Evolutionary conservation across 1,140 invertebrate species (phyloP), one percentile per base, ranked within the genome.

Genomic region (Drosophila kurseongensis): DNA sequence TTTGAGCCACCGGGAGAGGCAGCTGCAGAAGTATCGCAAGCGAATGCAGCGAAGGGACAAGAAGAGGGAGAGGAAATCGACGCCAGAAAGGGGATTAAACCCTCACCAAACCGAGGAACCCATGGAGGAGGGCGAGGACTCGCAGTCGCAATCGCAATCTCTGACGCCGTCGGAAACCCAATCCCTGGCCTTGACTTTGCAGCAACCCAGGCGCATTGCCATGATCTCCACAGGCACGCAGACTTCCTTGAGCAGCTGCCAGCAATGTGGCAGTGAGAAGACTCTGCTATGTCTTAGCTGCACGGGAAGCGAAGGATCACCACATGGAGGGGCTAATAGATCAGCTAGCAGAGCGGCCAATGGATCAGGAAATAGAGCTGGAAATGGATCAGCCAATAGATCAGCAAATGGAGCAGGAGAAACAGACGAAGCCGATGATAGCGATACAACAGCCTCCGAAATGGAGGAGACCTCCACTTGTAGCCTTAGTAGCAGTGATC

Each of bases 191-290:
- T 13, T 80, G 58, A 75, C 71, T 1, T 12, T 79, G 56, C 14
- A 62, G 36, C 42, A 42, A 8, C 73, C 66, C 9, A 66, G 71
- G 9, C 80, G 65, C 63, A 81, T 86, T 14, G 89, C 83, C 56
- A 92, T 92, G 91, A 90, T 91, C 75, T 92, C 91, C 27, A 91
- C 91, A 12, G 90, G 90, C 44, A 92, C 91, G 2, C 91, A 92
- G 51, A 92, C 91, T 9, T 78, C 86, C 0, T 56, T 85, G 10
- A 89, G 73, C 55, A 90, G 81, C 29, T 92, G 85, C 14, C 83
- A 80, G 67, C 80, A 81, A 9, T 92, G 92, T 45, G 91, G 91
- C 7, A 83, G 79, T 42, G 88, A 92, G 55, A 92, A 92, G 76
- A 83, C 90, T 2, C 56, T 92, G 13, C 74, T 92, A 13, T 92